Evolutionary conservation across 2,888 invertebrate genomes (phyloP).

Genomic region (Cremastinae sp.): DNA sequence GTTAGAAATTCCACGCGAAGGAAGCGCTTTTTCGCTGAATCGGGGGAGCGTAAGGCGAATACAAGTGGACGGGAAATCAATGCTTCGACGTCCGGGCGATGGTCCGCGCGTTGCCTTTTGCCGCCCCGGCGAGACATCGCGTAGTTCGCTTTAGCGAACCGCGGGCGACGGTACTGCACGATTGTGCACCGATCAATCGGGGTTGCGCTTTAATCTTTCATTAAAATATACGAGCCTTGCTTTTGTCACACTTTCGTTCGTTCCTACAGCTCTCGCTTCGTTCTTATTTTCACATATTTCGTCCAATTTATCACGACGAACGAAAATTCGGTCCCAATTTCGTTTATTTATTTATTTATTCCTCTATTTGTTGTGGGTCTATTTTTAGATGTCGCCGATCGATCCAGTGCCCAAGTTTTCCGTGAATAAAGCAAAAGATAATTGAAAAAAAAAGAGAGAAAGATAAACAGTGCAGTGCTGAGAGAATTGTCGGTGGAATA

Average conservation of each 20-base stretch:
- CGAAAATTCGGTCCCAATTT: slow-evolving; percentile 34
- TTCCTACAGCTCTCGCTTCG: neutral
- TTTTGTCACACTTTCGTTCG: neutral
- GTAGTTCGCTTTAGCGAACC: slow-evolving; percentile 2
- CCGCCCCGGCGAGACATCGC: neutral
- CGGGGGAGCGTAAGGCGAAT: slow-evolving; percentile 53
- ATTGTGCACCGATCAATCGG: neutral
- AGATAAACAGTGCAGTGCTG: slow-evolving; percentile 2
- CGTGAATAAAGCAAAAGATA: neutral
- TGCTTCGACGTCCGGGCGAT: slow-evolving; percentile 54
- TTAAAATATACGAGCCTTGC: no score
- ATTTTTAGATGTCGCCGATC: slow-evolving; percentile 4
- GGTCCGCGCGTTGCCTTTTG: slow-evolving; percentile 20
- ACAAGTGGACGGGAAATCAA: slow-evolving; percentile 62
- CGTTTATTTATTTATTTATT: neutral
- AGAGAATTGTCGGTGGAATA: neutral
- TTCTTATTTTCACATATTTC: slow-evolving; percentile 10
- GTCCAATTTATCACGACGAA: slow-evolving; percentile 30
- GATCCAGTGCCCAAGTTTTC: neutral
- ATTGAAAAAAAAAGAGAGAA: neutral
- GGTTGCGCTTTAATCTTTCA: slow-evolving; percentile 22
- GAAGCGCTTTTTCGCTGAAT: neutral
- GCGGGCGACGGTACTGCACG: neutral
- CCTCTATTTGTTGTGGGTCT: neutral
- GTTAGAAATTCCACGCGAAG: slow-evolving; percentile 56